Conservation (phyloP, 2,888 invertebrate species). For the Sarcophaga rosellei region DNA sequence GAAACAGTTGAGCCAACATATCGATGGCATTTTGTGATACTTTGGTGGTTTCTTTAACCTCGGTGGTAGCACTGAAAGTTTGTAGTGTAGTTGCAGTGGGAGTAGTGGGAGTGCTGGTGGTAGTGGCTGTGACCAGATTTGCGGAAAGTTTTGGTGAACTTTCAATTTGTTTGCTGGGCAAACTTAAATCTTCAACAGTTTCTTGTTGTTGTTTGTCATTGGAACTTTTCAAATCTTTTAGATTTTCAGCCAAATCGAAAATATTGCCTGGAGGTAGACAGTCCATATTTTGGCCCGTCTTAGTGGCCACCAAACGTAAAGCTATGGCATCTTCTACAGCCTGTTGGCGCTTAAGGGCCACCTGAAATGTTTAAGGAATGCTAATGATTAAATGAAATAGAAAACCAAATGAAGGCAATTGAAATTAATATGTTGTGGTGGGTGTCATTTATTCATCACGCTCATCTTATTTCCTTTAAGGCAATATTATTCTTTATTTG, state of each 20-base stretch:
- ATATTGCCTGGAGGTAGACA: constrained; percentile 94
- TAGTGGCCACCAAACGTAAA: constrained; percentile 92
- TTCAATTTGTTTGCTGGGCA: constrained; percentile 44
- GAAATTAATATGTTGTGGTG: constrained; percentile 69
- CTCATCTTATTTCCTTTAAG: not conserved
- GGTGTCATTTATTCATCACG: too few species aligned
- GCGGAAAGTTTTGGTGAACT: not conserved
- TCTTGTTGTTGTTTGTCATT: constrained; percentile 18
- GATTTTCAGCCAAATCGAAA: constrained; percentile 90
- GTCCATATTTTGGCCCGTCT: constrained; percentile 87
- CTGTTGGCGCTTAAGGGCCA: constrained; percentile 97
- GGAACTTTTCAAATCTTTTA: constrained; percentile 17
- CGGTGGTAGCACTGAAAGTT: too few species aligned
- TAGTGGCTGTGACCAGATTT: not conserved
- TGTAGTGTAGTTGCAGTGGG: not conserved
- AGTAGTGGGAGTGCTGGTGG: not conserved
- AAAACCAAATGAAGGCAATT: constrained; percentile 41
- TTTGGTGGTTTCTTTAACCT: not conserved
- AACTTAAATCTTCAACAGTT: constrained; percentile 59
- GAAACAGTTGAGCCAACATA: constrained; percentile 93
- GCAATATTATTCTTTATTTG: not conserved
- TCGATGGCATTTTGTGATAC: constrained; percentile 90
- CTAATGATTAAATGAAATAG: constrained; percentile 1
- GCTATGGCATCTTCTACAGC: constrained; percentile 99
- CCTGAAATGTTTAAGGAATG: constrained; percentile 82